Base-by-base conservation (phyloP, 2,888 invertebrate genomes). In the Melanostoma mellinum region DNA sequence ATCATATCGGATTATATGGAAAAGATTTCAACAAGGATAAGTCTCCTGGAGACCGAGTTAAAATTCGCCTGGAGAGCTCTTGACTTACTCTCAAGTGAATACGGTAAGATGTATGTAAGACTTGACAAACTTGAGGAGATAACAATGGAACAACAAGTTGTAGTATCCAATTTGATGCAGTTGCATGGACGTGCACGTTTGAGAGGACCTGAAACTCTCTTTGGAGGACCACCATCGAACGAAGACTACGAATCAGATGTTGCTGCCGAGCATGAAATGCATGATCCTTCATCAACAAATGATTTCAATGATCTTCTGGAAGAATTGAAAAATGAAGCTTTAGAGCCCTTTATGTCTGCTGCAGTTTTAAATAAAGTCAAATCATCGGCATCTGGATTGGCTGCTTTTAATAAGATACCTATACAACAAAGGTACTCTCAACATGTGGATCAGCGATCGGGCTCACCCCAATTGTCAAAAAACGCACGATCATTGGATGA, bases 41-140 rank as follows among this genome's bases (percentile, higher is more conserved):
- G 95, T 88, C 95, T 97, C 87, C 93, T 98, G 9, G 97, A 98
- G 91, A 96, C 97, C 2, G 97, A 98, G 91, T 93, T 98, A 58
- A 96, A 97, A 89, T 97, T 97, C 89, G 97, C 98, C 20, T 98
- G 97, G 97, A 93, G 97, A 86, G 97, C 97, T 2, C 92, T 98
- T 72, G 97, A 98, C 89, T 93, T 98, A 67, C 93, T 98, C 40
- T 97, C 97, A 46, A 96, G 96, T 88, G 98, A 98, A 90, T 98
- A 97, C 88, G 96, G 97, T 67, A 96, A 97, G 90, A 98, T 98
- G 96, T 98, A 97, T 97, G 96, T 96, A 88, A 93, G 97, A 53
- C 92, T 98, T 79, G 97, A 98, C 89, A 96, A 97, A 90, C 92
- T 98, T 36, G 97, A 98, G 90, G 94, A 96, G 32, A 93, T 97